A percentile compares a stretch with the other conserved stretches of the same genome.
Evolutionary conservation across 2,888 invertebrate genomes (phyloP).

Genomic region (Troglohyphantes excavatus): DNA sequence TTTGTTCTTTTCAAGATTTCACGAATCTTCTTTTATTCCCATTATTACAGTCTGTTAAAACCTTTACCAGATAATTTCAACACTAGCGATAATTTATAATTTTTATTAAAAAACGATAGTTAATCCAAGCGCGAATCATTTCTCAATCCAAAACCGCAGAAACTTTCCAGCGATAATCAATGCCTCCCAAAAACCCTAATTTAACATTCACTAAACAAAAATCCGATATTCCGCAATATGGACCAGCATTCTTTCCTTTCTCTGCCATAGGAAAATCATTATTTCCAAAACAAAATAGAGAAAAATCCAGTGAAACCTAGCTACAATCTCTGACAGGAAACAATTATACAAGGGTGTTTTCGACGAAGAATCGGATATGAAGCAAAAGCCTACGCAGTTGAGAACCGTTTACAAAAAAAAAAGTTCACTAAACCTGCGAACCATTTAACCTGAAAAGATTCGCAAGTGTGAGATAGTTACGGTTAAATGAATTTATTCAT

Average conservation of each 20-base stretch:
- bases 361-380: slow-evolving; percentile 36
- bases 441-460: slow-evolving; percentile 58
- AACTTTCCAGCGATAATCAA: neutral
- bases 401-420: slow-evolving; percentile 10
- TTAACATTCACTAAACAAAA: neutral
- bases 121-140: neutral
- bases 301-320: slow-evolving; percentile 42
- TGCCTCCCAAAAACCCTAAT: neutral
- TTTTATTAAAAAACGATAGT: no score
- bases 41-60: no score
- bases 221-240: slow-evolving; percentile 9
- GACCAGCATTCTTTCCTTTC: slow-evolving; percentile 24
- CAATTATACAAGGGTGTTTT: slow-evolving; percentile 64
- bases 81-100: no score
- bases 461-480: slow-evolving; percentile 64
- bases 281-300: slow-evolving; percentile 21
- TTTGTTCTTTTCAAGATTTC: no score
- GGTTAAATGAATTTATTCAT: slow-evolving; percentile 72
- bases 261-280: slow-evolving; percentile 52
- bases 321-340: slow-evolving; percentile 69
- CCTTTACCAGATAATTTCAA: no score
- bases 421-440: slow-evolving; percentile 2
- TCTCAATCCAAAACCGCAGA: slow-evolving; percentile 1
- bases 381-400: neutral
- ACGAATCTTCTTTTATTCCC: no score